Conservation (phyloP, 2,888 invertebrate genomes). For the Diplolepis rosae region DNA sequence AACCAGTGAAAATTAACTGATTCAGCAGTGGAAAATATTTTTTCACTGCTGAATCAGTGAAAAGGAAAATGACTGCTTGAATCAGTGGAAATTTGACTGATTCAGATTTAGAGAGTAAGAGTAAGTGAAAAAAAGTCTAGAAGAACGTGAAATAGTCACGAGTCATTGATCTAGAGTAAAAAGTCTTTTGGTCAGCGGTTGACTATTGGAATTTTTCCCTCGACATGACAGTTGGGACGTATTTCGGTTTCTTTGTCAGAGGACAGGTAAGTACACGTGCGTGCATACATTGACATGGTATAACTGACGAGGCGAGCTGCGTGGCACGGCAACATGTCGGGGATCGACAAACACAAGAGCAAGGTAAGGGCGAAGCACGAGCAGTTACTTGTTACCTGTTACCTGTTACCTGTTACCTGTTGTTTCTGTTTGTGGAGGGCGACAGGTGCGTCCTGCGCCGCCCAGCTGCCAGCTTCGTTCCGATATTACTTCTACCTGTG, state of each 20-base stretch:
- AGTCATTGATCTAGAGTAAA: background rate
- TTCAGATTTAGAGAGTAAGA: too few relatives aligned
- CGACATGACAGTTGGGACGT: conserved; percentile 51
- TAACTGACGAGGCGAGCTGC: conserved; percentile 52
- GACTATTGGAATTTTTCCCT: conserved; percentile 45
- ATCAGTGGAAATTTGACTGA: too few relatives aligned
- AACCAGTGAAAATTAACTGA: too few relatives aligned
- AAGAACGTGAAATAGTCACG: background rate
- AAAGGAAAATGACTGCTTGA: too few relatives aligned
- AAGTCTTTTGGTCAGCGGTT: background rate
- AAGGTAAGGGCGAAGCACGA: conserved; percentile 32
- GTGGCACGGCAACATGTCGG: conserved; percentile 51
- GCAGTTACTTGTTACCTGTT: conserved; percentile 46
- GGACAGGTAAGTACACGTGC: conserved; percentile 42
- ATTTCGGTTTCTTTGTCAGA: conserved; percentile 49
- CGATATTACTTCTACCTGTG: conserved; percentile 59
- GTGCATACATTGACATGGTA: conserved; percentile 41
- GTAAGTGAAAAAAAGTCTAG: background rate
- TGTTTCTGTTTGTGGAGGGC: conserved; percentile 65
- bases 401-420: conserved; percentile 60
- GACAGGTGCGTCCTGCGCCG: conserved; percentile 69
- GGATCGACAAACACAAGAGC: conserved; percentile 48
- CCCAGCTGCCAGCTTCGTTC: conserved; percentile 68
- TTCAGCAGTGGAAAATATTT: too few relatives aligned
- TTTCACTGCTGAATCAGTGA: too few relatives aligned